phyloP scores from a whole-genome alignment of 2,888 invertebrate genomes.

The Hemistola chrysoprasaria region DNA sequence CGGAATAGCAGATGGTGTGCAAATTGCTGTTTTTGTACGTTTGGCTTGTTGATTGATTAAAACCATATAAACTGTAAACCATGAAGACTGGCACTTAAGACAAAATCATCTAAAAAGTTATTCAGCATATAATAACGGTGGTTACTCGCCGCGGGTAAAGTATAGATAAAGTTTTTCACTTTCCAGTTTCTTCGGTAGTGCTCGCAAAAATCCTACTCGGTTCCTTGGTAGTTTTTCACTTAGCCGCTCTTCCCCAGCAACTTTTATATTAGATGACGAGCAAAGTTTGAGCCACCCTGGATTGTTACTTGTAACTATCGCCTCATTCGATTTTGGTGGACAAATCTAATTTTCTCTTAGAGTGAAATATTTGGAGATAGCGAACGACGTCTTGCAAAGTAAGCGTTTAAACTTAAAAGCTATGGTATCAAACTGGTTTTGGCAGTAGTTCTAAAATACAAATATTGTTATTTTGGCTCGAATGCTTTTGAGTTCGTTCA shows the following conservation, averaged over 20 bases:
- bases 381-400: too few species aligned
- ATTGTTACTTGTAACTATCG: conserved; percentile 9
- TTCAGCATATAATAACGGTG: conserved; percentile 1
- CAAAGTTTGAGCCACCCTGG: conserved; percentile 34
- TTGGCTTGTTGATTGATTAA: too few species aligned
- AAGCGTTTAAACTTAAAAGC: too few species aligned
- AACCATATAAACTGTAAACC: too few species aligned
- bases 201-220: conserved; percentile 30
- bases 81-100: too few species aligned
- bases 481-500: too few species aligned
- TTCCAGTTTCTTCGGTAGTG: conserved; percentile 22
- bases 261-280: conserved; percentile 54
- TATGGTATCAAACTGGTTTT: too few species aligned
- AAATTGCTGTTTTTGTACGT: too few species aligned
- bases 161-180: conserved; percentile 30
- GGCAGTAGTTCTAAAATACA: too few species aligned
- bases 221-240: conserved; percentile 51
- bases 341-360: conserved; percentile 1
- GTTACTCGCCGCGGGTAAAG: conserved; percentile 8
- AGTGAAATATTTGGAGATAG: not conserved
- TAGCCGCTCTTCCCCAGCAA: conserved; percentile 38
- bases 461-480: too few species aligned
- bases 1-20: too few species aligned
- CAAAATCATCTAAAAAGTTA: conserved; percentile 3
- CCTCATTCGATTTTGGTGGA: conserved; percentile 6